Evolutionary conservation across 2,888 invertebrate species (phyloP).

Genomic region (Netelia inedita): DNA sequence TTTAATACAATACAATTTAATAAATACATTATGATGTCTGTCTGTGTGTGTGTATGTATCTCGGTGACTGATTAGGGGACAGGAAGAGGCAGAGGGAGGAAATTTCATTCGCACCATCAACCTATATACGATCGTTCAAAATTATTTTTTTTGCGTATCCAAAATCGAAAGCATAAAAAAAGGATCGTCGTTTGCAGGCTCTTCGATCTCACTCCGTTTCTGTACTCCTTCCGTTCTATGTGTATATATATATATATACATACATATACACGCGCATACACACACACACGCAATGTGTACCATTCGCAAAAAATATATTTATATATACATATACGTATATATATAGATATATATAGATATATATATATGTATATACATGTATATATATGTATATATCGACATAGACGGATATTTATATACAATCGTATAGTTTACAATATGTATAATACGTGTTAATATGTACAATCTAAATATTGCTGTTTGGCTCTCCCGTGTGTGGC

Average conservation of each 20-base stretch:
- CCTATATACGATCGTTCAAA: background rate
- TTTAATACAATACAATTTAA: conserved; percentile 53
- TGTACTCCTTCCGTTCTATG: conserved; percentile 36
- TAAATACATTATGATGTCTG: conserved; percentile 51
- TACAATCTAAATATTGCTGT: conserved; percentile 84
- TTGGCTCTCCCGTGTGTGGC: conserved; percentile 80
- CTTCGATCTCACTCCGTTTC: conserved; percentile 7
- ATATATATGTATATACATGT: conserved; percentile 31
- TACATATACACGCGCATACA: conserved; percentile 56
- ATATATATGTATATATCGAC: conserved; percentile 11
- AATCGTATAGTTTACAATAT: conserved; percentile 73
- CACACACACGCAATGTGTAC: conserved; percentile 63
- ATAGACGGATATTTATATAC: conserved; percentile 60
- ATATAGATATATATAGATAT: conserved; percentile 54
- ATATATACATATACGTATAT: conserved; percentile 45
- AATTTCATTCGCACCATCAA: conserved; percentile 10
- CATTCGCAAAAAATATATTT: conserved; percentile 64
- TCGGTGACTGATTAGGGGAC: conserved; percentile 14
- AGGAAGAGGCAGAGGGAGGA: background rate
- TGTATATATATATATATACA: background rate
- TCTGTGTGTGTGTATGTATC: conserved; percentile 40
- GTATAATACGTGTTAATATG: conserved; percentile 76
- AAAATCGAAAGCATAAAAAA: conserved; percentile 21
- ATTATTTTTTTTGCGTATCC: conserved; percentile 11
- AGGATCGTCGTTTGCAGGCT: conserved; percentile 37